Evolutionary conservation across 2,113 vertebrate species (phyloP).

Genomic region (Calcarius ornatus): DNA sequence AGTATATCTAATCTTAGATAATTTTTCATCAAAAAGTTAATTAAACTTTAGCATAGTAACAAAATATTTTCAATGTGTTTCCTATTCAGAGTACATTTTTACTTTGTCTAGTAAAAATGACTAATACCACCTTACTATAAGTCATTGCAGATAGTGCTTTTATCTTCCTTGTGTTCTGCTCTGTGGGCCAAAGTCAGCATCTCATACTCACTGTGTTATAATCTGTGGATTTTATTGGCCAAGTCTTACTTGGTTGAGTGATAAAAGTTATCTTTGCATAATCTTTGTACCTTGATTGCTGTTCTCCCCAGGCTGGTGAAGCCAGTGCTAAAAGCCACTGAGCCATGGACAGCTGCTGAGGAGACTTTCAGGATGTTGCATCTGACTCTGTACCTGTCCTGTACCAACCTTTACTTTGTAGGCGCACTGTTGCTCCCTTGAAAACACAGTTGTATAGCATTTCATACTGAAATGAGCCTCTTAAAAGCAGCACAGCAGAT

Average conservation of each 20-base stretch:
- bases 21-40: not conserved
- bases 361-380: not conserved
- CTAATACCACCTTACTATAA: not conserved
- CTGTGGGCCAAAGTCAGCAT: not conserved
- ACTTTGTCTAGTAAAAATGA: not conserved
- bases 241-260: not conserved
- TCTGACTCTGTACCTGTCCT: not conserved
- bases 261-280: not conserved
- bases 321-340: not conserved
- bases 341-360: not conserved
- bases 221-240: not conserved
- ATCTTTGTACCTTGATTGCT: not conserved
- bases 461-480: not conserved
- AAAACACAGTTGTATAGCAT: accelerated
- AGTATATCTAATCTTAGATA: not conserved
- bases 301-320: not conserved
- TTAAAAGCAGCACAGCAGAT: not conserved
- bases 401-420: not conserved
- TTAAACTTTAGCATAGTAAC: not conserved
- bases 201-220: not conserved
- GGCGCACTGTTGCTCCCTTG: not conserved
- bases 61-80: not conserved
- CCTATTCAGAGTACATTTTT: not conserved
- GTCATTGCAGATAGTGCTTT: not conserved
- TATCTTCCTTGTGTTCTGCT: not conserved